A percentile compares a stretch with the other conserved stretches of the same genome.
These are phyloP conservation scores for Caenorhabditis doughertyi DNA, from an alignment of 2,888 invertebrate species.

Conservation along the genomic window DNA sequence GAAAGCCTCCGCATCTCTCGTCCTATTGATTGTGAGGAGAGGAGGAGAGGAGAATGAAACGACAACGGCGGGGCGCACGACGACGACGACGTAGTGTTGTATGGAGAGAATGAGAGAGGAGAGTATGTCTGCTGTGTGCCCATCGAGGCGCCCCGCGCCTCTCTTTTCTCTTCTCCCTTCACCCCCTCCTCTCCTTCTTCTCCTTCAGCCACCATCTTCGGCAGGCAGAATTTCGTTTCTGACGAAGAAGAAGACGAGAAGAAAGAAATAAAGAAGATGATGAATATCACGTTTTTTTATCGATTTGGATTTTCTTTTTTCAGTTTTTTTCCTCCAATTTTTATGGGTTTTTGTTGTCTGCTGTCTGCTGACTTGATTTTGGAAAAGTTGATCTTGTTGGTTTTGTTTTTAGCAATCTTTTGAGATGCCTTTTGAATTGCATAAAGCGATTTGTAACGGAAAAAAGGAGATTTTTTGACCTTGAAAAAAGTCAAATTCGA, in stretches of 20 bases:
- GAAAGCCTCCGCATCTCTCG: slow-evolving; percentile 3
- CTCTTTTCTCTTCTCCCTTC: background rate
- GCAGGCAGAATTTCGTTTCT: slow-evolving; percentile 9
- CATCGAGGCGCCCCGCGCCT: slow-evolving; percentile 32
- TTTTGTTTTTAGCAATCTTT: too few species aligned
- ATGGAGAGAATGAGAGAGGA: background rate
- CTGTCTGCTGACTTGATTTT: too few species aligned
- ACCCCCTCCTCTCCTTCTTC: background rate
- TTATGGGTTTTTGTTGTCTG: background rate
- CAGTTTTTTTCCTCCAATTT: background rate
- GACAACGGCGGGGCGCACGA: slow-evolving; percentile 19
- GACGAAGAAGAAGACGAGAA: background rate
- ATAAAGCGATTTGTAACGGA: too few species aligned
- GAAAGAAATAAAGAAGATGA: background rate
- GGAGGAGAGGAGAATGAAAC: too few species aligned
- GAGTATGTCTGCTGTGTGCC: slow-evolving; percentile 21
- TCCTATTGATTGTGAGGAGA: slow-evolving; percentile 38
- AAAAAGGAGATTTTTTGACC: too few species aligned
- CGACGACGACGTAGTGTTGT: slow-evolving; percentile 24
- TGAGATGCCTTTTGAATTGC: too few species aligned
- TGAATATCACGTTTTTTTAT: slow-evolving; percentile 5
- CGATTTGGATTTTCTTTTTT: background rate
- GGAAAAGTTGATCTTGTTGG: too few species aligned
- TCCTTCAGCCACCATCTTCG: slow-evolving; percentile 40
- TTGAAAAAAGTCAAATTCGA: too few species aligned